Percentiles rank a stretch among this genome's conserved stretches.
These are phyloP conservation scores for Teleiodes luculella DNA, from an alignment of 2,888 invertebrate species.

Conservation along the genomic window DNA sequence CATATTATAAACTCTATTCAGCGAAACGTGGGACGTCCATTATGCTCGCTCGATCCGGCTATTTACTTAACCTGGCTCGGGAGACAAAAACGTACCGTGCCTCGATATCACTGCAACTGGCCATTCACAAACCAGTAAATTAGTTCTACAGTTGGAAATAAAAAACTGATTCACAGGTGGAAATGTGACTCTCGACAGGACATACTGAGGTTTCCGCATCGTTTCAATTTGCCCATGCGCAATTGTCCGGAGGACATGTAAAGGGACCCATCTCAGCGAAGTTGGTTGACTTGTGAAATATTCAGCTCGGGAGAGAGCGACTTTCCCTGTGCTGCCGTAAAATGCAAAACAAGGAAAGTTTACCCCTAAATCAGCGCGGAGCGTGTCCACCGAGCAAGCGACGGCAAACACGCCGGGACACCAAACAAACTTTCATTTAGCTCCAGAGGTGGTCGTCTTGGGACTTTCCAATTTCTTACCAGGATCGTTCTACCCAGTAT, in stretches of 20 bases:
- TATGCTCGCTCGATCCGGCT: slow-evolving; percentile 53
- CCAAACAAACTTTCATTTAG: slow-evolving; percentile 66
- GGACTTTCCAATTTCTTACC: slow-evolving; percentile 37
- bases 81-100: slow-evolving; percentile 47
- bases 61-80: slow-evolving; percentile 70
- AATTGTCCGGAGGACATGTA: slow-evolving; percentile 50
- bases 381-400: slow-evolving; percentile 37
- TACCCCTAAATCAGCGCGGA: slow-evolving; percentile 65
- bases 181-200: too few species aligned
- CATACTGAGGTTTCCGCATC: slow-evolving; percentile 1
- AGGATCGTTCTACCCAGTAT: slow-evolving; percentile 22
- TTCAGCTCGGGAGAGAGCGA: slow-evolving; percentile 67
- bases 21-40: slow-evolving; percentile 48
- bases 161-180: too few species aligned
- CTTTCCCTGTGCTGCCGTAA: slow-evolving; percentile 60
- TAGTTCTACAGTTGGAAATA: slow-evolving; percentile 46
- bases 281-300: slow-evolving; percentile 64
- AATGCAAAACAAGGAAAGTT: slow-evolving; percentile 75
- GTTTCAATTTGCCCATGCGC: slow-evolving; percentile 46
- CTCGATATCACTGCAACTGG: slow-evolving; percentile 34
- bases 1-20: slow-evolving; percentile 55
- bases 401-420: slow-evolving; percentile 48
- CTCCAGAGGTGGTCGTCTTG: slow-evolving; percentile 34
- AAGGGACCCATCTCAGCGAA: slow-evolving; percentile 60
- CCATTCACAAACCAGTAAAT: slow-evolving; percentile 47